Base-by-base conservation (phyloP, 2,797 vertebrate species). In the Lithobates sylvaticus region DNA sequence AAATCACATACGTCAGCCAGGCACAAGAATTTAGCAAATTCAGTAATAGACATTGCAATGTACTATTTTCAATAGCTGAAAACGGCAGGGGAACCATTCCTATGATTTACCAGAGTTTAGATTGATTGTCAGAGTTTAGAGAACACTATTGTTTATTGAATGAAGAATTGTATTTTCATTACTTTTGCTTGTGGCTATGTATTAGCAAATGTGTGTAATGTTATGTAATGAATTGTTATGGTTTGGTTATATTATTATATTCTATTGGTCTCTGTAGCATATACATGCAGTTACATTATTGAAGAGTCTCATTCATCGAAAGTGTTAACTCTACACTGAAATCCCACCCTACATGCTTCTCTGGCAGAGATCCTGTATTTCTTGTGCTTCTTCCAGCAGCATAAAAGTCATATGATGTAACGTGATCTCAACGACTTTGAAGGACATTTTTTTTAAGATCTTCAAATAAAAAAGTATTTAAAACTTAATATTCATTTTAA, bases 401-500 rank as follows among this genome's bases (percentile, higher is more conserved):
- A 77, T 83, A 72, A 44, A 83, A 83, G 68, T 86, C 73, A 86
- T 86, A 76, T 82, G 68, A 36, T 83, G 74, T 67, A 82, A 86
- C 80, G 65, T 78, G 74, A 86, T 78, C 79, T 86, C 85, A 86
- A 78, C 78, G 80, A 73, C 85, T 67, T 73, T 83, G 80, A 83
- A 86, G 85, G 75, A 78, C 74, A 16, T 65, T 64, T 76, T 65
- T 71, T 61, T 50, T 5, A 70, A 65, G 16, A 71, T 29, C 69
- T 73, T 72, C 21, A 18, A 67, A 64, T 39, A 61, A 50, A 76
- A 27, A 71, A 10, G 6, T 36, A 16, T 58, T 42, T n/a, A 82
- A 73, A 73, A 42, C 32, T 32, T 44, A 50, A 7, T 47, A 42
- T 26, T 79, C 42, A 26, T 73, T 73, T 73, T 26, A 44, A 71